These are phyloP conservation scores for Cydia pomonella DNA, from an alignment of 1,140 invertebrate species.

Conservation along the genomic window DNA sequence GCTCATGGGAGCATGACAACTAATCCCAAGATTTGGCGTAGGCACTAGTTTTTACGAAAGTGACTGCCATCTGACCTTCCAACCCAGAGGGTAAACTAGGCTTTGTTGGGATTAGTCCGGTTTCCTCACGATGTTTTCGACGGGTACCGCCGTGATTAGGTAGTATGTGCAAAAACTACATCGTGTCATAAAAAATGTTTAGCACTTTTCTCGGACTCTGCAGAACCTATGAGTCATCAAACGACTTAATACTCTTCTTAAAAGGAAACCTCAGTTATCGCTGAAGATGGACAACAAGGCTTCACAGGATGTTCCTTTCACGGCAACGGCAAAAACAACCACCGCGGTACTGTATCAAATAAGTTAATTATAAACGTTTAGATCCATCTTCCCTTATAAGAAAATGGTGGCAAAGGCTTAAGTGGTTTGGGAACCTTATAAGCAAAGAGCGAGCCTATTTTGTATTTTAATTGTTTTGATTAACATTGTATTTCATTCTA, in stretches of 20 bases:
- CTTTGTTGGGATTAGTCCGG: too few relatives aligned
- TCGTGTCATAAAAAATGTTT: too few relatives aligned
- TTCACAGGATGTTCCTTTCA: neutral
- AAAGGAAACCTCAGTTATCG: neutral
- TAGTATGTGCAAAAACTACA: too few relatives aligned
- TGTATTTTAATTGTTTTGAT: neutral
- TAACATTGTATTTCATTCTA: neutral
- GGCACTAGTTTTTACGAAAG: too few relatives aligned
- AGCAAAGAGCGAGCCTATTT: neutral
- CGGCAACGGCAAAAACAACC: neutral
- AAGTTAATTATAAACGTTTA: constrained; percentile 8
- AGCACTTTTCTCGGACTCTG: too few relatives aligned
- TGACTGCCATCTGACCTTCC: too few relatives aligned
- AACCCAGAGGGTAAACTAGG: too few relatives aligned
- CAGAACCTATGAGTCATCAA: too few relatives aligned
- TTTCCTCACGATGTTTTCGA: too few relatives aligned
- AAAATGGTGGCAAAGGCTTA: constrained; percentile 1
- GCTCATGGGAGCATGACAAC: too few relatives aligned
- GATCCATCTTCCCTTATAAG: constrained; percentile 16
- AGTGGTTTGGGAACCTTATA: neutral
- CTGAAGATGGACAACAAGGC: neutral
- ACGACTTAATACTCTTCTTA: neutral
- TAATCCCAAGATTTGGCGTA: too few relatives aligned
- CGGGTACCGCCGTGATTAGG: too few relatives aligned
- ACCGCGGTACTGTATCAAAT: neutral